Evolutionary conservation across 2,888 invertebrate species (phyloP), one percentile per base, ranked within the genome.

Genomic region (Ptychoptera contaminata): DNA sequence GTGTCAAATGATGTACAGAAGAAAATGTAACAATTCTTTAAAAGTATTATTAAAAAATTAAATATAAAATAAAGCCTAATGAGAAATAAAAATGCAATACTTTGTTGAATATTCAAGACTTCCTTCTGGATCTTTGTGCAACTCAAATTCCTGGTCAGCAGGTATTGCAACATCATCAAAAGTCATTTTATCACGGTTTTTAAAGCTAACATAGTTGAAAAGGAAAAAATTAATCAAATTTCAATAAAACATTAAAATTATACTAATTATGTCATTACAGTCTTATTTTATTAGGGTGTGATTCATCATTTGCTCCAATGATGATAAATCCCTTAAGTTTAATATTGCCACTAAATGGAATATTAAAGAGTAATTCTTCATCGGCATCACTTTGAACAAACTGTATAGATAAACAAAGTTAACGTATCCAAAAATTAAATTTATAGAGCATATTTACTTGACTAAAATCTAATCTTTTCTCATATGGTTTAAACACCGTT

Each of bases 381-480:
- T 97, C 97, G 1, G 79, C 83, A 73, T 97, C 97, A 68, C 96
- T 96, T 66, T 91, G 84, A 1, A 97, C 96, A 73, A 71, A 90
- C 92, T 94, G 63, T 16, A 70, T 40, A 42, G 15, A 31, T 11
- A 36, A 14, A 23, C 9, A 16, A 2, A 3, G 32, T 29, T 23
- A 10, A 37, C 36, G 37, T 42, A 36, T 23, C 11, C 11, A 7
- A 12, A 3, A 10, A 14, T 29, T 8, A 7, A 29, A 12, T 5
- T 16, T 11, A 9, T 9, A 36, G 35, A 10, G 9, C 8, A 42
- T 44, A 58, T 65, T 62, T 66, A 92, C 92, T 63, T 80, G 72
- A 48, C 74, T 76, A 50, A 73, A 73, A 60, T 87, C 81, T 49
- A 86, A 68, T 53, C 93, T 73, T 49, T 83, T 76, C 54, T 92